A percentile compares a stretch with the other conserved stretches of the same genome.
phyloP scores from a whole-genome alignment of 2,797 vertebrate species.

The Crypturellus tataupa region DNA sequence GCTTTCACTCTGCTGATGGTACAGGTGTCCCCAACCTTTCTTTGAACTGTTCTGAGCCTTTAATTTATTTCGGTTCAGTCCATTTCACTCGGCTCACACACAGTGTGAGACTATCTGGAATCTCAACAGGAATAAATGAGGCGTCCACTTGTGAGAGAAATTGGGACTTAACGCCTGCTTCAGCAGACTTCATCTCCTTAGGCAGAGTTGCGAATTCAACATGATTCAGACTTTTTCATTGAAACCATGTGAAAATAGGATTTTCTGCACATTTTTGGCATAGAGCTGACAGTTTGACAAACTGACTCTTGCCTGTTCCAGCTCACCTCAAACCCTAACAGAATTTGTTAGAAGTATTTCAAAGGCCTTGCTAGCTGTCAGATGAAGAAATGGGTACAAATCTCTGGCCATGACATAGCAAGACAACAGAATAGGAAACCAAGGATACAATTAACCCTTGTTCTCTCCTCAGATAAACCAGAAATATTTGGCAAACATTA shows the following conservation, averaged over 20 bases:
- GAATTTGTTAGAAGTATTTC: not conserved
- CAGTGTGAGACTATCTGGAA: not conserved
- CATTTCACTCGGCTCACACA: too few relatives aligned
- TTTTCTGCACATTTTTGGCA: not conserved
- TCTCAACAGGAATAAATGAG: not conserved
- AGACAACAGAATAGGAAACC: not conserved
- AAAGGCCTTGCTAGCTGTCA: not conserved
- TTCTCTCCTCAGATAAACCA: constrained; percentile 70
- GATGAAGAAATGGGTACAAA: not conserved
- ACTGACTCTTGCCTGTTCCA: not conserved
- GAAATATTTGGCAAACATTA: constrained; percentile 37
- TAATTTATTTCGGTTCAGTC: not conserved
- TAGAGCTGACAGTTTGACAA: not conserved
- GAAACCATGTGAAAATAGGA: not conserved
- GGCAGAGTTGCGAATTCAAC: not conserved
- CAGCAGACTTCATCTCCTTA: not conserved
- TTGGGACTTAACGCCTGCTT: too few relatives aligned
- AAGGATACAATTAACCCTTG: not conserved
- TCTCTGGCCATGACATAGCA: not conserved
- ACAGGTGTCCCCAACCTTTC: not conserved
- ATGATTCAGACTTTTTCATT: not conserved
- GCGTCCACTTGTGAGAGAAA: not conserved
- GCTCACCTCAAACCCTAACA: not conserved
- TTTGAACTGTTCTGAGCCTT: not conserved
- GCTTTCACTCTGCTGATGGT: not conserved